phyloP scores from a whole-genome alignment of 2,888 invertebrate genomes.

The Branchellion lobata region DNA sequence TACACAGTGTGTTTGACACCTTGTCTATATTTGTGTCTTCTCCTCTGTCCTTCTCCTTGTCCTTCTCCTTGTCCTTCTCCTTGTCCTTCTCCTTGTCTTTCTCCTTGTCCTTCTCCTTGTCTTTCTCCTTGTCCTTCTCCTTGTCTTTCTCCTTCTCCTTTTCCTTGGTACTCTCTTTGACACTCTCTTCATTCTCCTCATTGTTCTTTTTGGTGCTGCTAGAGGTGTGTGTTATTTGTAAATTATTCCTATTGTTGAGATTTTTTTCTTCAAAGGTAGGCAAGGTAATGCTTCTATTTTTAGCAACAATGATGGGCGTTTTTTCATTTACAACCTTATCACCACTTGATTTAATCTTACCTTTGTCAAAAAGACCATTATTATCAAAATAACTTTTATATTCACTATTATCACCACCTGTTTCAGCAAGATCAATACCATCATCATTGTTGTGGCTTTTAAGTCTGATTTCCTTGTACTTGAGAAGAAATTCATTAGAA shows the following conservation, averaged over 20 bases:
- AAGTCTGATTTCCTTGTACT: too few species aligned
- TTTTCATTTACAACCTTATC: not conserved
- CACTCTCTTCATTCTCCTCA: too few species aligned
- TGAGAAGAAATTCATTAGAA: too few species aligned
- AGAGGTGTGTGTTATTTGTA: too few species aligned
- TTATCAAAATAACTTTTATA: not conserved
- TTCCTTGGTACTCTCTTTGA: too few species aligned
- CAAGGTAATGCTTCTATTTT: too few species aligned
- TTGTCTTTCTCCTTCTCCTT: not conserved
- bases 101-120: not conserved
- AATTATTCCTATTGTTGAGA: too few species aligned
- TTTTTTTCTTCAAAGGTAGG: too few species aligned
- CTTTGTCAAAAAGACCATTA: not conserved
- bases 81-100: constrained; percentile 1
- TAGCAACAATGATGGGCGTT: not conserved
- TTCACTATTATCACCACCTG: not conserved
- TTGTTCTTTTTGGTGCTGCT: too few species aligned
- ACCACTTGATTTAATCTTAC: not conserved
- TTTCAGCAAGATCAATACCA: not conserved
- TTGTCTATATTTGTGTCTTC: not conserved
- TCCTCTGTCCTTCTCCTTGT: not conserved
- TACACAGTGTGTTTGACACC: constrained; percentile 30
- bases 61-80: not conserved
- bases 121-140: not conserved
- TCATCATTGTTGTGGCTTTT: too few species aligned